These are phyloP conservation scores for Lagopus leucura DNA, from an alignment of 2,113 vertebrate genomes.

Conservation along the genomic window DNA sequence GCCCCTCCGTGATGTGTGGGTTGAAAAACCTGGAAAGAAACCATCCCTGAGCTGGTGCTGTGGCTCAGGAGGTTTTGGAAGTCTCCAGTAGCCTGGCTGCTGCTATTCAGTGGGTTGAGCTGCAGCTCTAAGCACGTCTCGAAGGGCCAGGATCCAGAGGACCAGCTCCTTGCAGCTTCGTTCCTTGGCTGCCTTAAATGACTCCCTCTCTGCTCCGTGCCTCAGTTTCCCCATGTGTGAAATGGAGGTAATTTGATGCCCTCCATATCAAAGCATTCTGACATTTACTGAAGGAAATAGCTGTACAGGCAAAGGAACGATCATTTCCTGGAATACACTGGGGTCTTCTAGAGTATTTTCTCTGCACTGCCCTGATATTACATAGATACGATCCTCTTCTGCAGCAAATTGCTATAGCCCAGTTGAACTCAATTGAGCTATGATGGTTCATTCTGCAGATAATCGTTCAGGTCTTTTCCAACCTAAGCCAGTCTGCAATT, in stretches of 20 bases:
- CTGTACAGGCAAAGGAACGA: background rate
- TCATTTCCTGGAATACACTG: background rate
- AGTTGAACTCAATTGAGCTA: background rate
- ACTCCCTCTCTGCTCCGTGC: background rate
- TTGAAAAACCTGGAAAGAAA: background rate
- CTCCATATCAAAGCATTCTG: background rate
- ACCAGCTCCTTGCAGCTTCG: background rate
- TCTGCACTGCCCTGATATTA: background rate
- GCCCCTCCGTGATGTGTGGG: background rate
- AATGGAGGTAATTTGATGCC: background rate
- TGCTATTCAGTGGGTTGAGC: background rate
- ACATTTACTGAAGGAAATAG: background rate
- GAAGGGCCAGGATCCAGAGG: background rate
- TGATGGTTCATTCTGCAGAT: accelerated
- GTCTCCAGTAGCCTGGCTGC: background rate
- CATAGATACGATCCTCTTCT: accelerated
- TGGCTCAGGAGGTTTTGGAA: background rate
- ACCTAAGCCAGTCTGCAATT: background rate
- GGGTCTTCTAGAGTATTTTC: background rate
- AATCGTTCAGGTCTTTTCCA: background rate
- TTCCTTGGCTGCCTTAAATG: background rate
- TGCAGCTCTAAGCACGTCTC: background rate
- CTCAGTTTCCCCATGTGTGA: constrained; percentile 32
- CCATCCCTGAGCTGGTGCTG: background rate
- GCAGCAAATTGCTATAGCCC: background rate